These are phyloP conservation scores for Threskiornis aethiopicus DNA, from an alignment of 2,797 vertebrate genomes.

Conservation along the genomic window DNA sequence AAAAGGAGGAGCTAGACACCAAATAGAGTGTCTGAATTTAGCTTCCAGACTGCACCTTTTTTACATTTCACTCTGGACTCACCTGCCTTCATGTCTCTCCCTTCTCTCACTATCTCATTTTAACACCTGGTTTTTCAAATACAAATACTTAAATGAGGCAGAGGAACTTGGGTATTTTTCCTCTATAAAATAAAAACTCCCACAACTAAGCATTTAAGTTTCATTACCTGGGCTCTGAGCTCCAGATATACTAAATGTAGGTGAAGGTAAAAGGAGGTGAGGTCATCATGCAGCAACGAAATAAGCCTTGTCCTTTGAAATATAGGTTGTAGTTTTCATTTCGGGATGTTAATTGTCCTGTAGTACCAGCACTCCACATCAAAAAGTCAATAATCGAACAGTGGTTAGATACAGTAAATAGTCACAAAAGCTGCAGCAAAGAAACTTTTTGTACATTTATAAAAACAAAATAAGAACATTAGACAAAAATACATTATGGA, in stretches of 20 bases:
- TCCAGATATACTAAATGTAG: background rate
- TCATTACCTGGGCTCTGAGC: background rate
- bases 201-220: background rate
- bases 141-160: background rate
- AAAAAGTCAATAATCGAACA: background rate
- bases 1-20: background rate
- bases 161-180: background rate
- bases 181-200: background rate
- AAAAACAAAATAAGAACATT: slow-evolving; percentile 2
- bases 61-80: background rate
- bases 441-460: background rate
- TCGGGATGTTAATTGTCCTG: background rate
- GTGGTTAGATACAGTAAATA: background rate
- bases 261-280: background rate
- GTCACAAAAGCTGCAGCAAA: slow-evolving; percentile 9
- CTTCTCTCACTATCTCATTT: background rate
- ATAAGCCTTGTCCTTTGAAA: background rate
- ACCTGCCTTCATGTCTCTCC: background rate
- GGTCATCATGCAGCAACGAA: background rate
- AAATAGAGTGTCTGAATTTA: background rate
- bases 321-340: background rate
- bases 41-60: background rate
- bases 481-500: background rate
- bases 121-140: background rate
- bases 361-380: slow-evolving; percentile 4